phyloP scores from a whole-genome alignment of 2,797 vertebrate genomes.

The Enteromius mattozi region DNA sequence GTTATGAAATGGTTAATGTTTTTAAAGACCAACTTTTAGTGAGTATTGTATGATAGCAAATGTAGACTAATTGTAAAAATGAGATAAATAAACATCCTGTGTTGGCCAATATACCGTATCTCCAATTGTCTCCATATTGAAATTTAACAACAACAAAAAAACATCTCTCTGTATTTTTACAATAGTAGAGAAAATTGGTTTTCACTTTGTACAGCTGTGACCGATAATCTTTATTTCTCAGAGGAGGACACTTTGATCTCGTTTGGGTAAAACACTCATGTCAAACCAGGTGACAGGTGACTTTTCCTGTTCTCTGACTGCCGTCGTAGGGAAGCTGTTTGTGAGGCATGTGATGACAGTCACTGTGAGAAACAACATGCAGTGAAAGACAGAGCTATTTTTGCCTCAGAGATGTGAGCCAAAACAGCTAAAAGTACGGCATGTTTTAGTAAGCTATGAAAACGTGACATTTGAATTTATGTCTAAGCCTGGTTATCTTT shows the following conservation, averaged over 20 bases:
- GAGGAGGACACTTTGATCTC: slow-evolving; percentile 3
- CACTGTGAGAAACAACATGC: background rate
- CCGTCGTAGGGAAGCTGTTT: background rate
- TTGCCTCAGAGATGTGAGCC: background rate
- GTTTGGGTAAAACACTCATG: background rate
- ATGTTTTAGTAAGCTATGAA: background rate
- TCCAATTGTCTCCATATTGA: background rate
- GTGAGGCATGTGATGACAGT: background rate
- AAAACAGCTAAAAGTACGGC: background rate
- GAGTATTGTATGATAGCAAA: background rate
- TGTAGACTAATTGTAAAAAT: background rate
- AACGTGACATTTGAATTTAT: background rate
- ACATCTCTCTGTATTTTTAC: background rate
- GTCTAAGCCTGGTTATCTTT: background rate
- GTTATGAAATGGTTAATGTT: background rate
- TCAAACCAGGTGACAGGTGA: slow-evolving; percentile 28
- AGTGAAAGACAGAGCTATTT: slow-evolving; percentile 16
- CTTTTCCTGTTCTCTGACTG: slow-evolving; percentile 47
- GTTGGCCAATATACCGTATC: background rate
- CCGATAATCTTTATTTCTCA: background rate
- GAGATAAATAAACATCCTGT: background rate
- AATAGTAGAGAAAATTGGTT: background rate
- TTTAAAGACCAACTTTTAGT: background rate
- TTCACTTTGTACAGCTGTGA: background rate
- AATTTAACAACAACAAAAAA: background rate